phyloP scores from a whole-genome alignment of 1,140 invertebrate genomes.

The Popillia japonica region DNA sequence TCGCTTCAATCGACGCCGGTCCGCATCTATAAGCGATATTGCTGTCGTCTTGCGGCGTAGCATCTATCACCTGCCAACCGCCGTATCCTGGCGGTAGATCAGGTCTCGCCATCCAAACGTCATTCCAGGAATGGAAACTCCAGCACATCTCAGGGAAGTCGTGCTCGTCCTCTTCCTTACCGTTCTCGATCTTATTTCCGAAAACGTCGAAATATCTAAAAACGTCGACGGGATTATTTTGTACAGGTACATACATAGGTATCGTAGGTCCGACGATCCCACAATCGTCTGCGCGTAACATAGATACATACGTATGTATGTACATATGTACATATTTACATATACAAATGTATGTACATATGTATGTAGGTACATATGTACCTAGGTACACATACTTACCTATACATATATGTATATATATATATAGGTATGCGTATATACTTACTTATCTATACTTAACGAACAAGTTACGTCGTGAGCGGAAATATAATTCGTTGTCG shows the following conservation, averaged over 20 bases:
- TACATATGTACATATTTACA: too few species aligned
- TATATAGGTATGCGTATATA: background rate
- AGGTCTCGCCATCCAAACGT: slow-evolving; percentile 81
- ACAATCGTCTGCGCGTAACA: too few species aligned
- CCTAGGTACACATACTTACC: too few species aligned
- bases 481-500: slow-evolving; percentile 79
- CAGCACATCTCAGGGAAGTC: slow-evolving; percentile 70
- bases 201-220: slow-evolving; percentile 71
- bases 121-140: slow-evolving; percentile 90
- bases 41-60: slow-evolving; percentile 80
- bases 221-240: slow-evolving; percentile 62
- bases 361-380: too few species aligned
- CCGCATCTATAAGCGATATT: slow-evolving; percentile 72
- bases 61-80: slow-evolving; percentile 83
- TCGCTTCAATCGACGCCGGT: slow-evolving; percentile 74
- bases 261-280: too few species aligned
- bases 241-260: too few species aligned
- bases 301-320: too few species aligned
- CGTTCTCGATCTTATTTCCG: slow-evolving; percentile 70
- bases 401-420: background rate
- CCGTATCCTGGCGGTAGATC: slow-evolving; percentile 78
- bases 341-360: too few species aligned
- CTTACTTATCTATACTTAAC: slow-evolving; percentile 72
- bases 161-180: slow-evolving; percentile 61
- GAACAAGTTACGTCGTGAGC: slow-evolving; percentile 79